Percentiles rank a stretch among this genome's conserved stretches.
Evolutionary conservation across 2,888 invertebrate species (phyloP).

Genomic region (Drosophila nr. medialis): DNA sequence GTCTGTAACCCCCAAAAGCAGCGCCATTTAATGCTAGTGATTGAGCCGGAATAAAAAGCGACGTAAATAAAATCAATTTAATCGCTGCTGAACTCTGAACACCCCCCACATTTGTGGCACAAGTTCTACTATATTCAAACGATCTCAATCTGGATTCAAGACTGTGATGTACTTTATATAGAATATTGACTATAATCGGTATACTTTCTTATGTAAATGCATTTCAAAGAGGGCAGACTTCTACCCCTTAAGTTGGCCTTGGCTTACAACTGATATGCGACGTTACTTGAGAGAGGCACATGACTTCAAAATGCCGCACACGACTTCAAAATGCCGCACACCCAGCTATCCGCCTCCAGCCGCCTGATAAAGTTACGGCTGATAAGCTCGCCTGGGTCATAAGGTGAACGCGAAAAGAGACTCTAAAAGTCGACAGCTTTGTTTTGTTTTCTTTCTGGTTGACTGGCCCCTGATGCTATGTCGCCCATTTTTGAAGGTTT

Average conservation of each 20-base stretch:
- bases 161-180: constrained; percentile 30
- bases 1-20: constrained; percentile 20
- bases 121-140: constrained; percentile 35
- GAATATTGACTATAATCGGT: constrained; percentile 43
- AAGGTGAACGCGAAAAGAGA: constrained; percentile 29
- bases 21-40: not conserved
- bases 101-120: constrained; percentile 19
- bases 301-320: constrained; percentile 7
- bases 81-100: constrained; percentile 51
- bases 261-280: constrained; percentile 33
- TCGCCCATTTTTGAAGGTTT: constrained; percentile 60
- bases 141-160: constrained; percentile 47
- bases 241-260: not conserved
- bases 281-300: constrained; percentile 19
- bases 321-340: constrained; percentile 2
- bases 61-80: constrained; percentile 25
- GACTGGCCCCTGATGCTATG: not conserved
- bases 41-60: not conserved
- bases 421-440: constrained; percentile 14
- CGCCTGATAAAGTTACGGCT: constrained; percentile 52
- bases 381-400: constrained; percentile 39
- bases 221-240: not conserved
- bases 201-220: not conserved
- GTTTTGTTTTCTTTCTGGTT: constrained; percentile 9
- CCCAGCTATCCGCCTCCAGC: not conserved